Conservation (phyloP, 2,888 invertebrate genomes). For the Gastrophysa polygoni region DNA sequence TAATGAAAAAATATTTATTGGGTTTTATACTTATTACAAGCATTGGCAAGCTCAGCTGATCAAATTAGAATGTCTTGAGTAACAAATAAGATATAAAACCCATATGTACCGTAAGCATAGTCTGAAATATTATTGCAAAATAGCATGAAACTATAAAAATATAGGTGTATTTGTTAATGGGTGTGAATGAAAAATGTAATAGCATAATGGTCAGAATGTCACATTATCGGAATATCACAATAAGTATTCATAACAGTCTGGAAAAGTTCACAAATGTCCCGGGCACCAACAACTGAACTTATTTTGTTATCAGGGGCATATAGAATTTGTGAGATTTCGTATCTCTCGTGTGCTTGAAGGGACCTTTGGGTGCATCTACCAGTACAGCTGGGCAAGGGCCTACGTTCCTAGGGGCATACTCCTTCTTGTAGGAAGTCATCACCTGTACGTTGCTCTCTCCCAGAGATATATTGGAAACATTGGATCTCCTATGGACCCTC, state of each 20-base stretch:
- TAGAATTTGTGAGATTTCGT: slow-evolving; percentile 87
- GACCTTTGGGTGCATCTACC: slow-evolving; percentile 75
- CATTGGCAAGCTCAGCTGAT: slow-evolving; percentile 28
- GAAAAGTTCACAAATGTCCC: slow-evolving; percentile 5
- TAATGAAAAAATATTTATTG: slow-evolving; percentile 43
- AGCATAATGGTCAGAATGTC: slow-evolving; percentile 42
- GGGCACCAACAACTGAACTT: slow-evolving; percentile 14
- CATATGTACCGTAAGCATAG: slow-evolving; percentile 43
- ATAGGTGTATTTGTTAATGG: slow-evolving; percentile 16
- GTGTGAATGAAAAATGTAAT: not conserved
- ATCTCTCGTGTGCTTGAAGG: slow-evolving; percentile 84
- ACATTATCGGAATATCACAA: slow-evolving; percentile 49
- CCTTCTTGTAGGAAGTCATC: slow-evolving; percentile 76
- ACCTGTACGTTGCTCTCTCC: slow-evolving; percentile 69
- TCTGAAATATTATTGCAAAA: slow-evolving; percentile 18
- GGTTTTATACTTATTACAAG: slow-evolving; percentile 43
- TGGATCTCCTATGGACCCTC: slow-evolving; percentile 67
- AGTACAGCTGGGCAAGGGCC: slow-evolving; percentile 83
- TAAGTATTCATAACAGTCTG: slow-evolving; percentile 23
- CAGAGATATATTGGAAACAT: slow-evolving; percentile 76
- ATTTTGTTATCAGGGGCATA: slow-evolving; percentile 67
- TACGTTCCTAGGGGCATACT: slow-evolving; percentile 72
- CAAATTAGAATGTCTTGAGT: not conserved
- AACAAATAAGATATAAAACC: slow-evolving; percentile 43
- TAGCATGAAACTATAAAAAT: slow-evolving; percentile 27